Base-by-base conservation (phyloP, 2,113 vertebrate species). In the Gymnarchus niloticus region DNA sequence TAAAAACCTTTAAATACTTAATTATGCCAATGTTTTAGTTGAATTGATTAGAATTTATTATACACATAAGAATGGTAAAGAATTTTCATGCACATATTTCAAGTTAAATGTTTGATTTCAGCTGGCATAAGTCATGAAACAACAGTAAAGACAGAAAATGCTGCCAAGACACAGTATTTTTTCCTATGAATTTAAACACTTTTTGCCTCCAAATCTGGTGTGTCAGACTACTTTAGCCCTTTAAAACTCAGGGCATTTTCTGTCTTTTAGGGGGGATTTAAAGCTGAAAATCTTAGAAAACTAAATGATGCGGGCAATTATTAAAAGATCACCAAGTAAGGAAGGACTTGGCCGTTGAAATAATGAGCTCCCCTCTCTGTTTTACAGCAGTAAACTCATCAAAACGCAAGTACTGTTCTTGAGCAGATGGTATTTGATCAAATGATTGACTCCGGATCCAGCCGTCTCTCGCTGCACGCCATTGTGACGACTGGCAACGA, bases 401-500 rank as follows among this genome's bases (percentile, higher is more conserved):
- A 14, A 73, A 73, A 41, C 65, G 19, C 28, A 1, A 73, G 2
- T 73, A 33, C 14, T 41, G 33, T 37, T 73, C 65, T 73, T 41
- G 33, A 33, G 37, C 65, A 73, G 65, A 73, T 73, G 65, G 65
- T 73, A 41, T 73, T 73, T 73, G 65, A 73, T 73, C 65, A 33
- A 33, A 21, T 73, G 65, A 73, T 73, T 17, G 14, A 69, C 12
- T 69, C 33, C 61, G 19, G 65, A 73, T 73, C 65, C 65, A 12
- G 10, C 65, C 33, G 33, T 73, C 33, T 41, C 33, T 73, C 65
- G 17, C 65, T 73, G 33, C 4, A 78, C 8, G 76, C 23, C 2
- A 3, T 48, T 19, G 21, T 19, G 3, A 44, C 44, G 41, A n/a
- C 76, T 0, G 23, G 6, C 46, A 7, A 21, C 23, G 41, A 8